phyloP scores from a whole-genome alignment of 2,797 vertebrate genomes.

The Intellagama lesueurii region DNA sequence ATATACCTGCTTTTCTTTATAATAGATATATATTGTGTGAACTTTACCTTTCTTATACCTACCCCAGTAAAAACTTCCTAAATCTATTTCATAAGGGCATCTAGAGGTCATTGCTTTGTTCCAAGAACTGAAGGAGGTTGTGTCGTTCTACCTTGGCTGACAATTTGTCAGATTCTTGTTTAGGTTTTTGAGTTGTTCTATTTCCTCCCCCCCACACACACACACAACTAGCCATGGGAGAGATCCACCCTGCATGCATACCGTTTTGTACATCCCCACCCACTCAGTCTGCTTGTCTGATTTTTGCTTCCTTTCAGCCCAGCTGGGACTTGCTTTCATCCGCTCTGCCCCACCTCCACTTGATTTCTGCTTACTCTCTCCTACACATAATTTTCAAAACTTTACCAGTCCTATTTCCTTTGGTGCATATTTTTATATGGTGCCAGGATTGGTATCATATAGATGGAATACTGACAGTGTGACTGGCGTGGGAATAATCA shows the following conservation, averaged over 20 bases:
- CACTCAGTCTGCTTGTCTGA: conserved; percentile 1
- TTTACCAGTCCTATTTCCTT: conserved; percentile 46
- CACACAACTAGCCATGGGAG: neutral
- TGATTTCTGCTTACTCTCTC: conserved; percentile 28
- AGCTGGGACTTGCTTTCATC: neutral
- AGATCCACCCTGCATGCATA: neutral
- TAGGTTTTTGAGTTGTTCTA: neutral
- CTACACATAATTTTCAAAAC: conserved; percentile 33
- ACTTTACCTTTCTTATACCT: neutral
- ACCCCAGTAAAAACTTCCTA: neutral
- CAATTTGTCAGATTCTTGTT: neutral
- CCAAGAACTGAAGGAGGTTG: neutral
- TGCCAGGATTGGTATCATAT: too few species aligned
- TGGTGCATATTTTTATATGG: neutral
- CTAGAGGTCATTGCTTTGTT: neutral
- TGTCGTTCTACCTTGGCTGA: neutral
- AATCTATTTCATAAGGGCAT: neutral
- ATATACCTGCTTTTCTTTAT: neutral
- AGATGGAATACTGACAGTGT: neutral
- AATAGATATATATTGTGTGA: neutral
- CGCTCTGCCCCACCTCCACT: neutral
- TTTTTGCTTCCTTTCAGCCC: neutral
- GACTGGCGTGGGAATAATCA: neutral
- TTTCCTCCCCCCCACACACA: neutral
- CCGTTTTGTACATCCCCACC: neutral